Evolutionary conservation across 2,797 vertebrate species (phyloP).

Genomic region (Sebastes vulpes): DNA sequence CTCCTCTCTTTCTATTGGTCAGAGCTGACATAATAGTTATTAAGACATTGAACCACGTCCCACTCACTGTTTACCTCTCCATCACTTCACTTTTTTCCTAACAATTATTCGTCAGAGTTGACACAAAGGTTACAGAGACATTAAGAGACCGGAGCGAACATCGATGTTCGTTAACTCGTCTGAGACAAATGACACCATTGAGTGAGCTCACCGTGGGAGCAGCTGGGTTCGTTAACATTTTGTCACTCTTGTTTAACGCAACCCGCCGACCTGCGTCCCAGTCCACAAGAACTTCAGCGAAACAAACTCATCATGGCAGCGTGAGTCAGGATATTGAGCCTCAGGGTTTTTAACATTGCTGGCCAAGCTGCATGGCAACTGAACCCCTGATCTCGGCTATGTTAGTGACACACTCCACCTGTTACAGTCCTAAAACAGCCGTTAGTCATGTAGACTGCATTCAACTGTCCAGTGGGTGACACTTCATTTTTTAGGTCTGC

Average conservation of each 20-base stretch:
- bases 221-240: slow-evolving; percentile 15
- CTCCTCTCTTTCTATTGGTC: background rate
- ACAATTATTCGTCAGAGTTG: slow-evolving; percentile 16
- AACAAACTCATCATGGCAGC: background rate
- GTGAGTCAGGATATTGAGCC: background rate
- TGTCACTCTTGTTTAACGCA: background rate
- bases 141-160: slow-evolving; percentile 18
- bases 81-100: background rate
- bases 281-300: background rate
- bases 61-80: background rate
- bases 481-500: too few species aligned
- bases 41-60: background rate
- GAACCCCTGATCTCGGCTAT: background rate
- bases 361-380: background rate
- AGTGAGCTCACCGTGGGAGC: background rate
- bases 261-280: background rate
- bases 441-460: background rate
- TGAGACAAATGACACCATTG: slow-evolving; percentile 12
- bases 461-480: background rate
- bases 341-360: background rate
- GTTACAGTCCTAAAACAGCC: background rate
- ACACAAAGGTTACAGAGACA: slow-evolving; percentile 29
- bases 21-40: slow-evolving; percentile 1
- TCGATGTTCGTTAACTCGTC: slow-evolving; percentile 29
- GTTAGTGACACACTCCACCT: background rate